Conservation (phyloP, 2,797 vertebrate genomes). For the Halcyon chelicuti region DNA sequence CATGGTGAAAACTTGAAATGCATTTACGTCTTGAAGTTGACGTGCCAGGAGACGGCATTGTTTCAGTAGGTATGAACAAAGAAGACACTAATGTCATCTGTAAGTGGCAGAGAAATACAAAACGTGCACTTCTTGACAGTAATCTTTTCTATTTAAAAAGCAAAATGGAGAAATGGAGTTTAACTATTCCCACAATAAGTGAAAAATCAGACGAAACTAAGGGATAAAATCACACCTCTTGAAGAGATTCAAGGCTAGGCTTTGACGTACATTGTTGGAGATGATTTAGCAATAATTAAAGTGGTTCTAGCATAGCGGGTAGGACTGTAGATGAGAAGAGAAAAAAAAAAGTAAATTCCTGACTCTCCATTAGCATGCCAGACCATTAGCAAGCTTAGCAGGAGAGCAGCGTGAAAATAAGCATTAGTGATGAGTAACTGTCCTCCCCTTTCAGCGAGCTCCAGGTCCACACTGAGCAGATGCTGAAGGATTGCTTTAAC, state of each 20-base stretch:
- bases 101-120: neutral
- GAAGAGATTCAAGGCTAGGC: neutral
- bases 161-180: neutral
- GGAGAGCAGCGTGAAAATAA: neutral
- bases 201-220: neutral
- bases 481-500: neutral
- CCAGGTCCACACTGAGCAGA: neutral
- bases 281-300: conserved; percentile 4
- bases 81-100: neutral
- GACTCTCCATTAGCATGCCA: neutral
- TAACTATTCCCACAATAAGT: neutral
- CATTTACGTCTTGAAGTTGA: neutral
- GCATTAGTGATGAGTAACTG: neutral
- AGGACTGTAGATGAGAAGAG: neutral
- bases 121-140: neutral
- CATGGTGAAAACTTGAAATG: neutral
- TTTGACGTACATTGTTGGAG: neutral
- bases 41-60: neutral
- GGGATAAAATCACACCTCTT: neutral
- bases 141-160: neutral
- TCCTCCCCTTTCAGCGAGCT: neutral
- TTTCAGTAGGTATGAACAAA: neutral
- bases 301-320: neutral
- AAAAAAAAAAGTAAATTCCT: neutral
- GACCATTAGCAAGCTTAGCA: neutral